Percentiles rank a stretch among this genome's conserved stretches.
Conservation (phyloP, 1,140 invertebrate genomes). For the Papilio aristodemus region DNA sequence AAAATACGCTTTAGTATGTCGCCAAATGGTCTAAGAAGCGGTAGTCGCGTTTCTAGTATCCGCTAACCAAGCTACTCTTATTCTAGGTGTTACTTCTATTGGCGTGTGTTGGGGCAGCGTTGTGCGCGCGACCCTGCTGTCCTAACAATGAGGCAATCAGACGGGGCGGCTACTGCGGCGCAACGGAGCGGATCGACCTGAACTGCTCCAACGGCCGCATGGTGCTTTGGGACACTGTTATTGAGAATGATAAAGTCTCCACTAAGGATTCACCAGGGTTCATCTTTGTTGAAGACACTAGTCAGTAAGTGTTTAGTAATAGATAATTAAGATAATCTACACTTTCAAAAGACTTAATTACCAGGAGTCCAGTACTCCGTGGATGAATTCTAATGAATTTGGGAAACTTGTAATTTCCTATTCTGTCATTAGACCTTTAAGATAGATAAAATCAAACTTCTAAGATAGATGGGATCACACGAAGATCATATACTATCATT, state of each 20-base stretch:
- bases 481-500: too few species aligned
- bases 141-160: conserved; percentile 45
- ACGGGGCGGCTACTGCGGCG: conserved; percentile 48
- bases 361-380: neutral
- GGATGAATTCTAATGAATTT: too few species aligned
- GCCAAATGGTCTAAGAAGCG: too few species aligned
- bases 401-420: too few species aligned
- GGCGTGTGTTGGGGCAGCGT: conserved; percentile 39
- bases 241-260: conserved; percentile 59
- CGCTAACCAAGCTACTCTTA: too few species aligned
- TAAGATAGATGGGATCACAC: too few species aligned
- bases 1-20: too few species aligned
- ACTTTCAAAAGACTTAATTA: neutral
- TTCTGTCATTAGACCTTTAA: too few species aligned
- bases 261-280: conserved; percentile 61
- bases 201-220: conserved; percentile 59
- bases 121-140: conserved; percentile 52
- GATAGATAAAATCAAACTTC: too few species aligned
- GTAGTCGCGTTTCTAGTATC: conserved; percentile 48
- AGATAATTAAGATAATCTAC: neutral
- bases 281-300: conserved; percentile 62
- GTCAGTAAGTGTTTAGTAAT: conserved; percentile 47
- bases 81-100: conserved; percentile 56
- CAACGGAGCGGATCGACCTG: conserved; percentile 39
- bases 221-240: conserved; percentile 57